Evolutionary conservation across 1,140 invertebrate species (phyloP).

Genomic region (Polyergus mexicanus): DNA sequence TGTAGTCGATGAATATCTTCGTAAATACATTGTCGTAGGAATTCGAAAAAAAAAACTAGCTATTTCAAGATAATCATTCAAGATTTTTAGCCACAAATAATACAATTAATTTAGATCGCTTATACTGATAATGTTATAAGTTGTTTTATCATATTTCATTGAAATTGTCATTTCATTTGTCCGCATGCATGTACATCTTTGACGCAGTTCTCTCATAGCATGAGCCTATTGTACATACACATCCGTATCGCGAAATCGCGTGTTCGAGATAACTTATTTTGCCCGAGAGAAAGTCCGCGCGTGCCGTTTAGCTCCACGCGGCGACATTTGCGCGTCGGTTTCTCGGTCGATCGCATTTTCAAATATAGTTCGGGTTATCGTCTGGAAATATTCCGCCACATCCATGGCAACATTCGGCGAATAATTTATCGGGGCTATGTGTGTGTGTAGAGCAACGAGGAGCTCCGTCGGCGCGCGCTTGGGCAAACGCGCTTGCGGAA

Average conservation of each 20-base stretch:
- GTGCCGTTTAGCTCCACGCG: not conserved
- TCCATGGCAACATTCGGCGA: constrained; percentile 43
- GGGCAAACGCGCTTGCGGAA: constrained; percentile 14
- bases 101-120: not conserved
- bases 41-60: not conserved
- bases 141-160: not conserved
- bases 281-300: not conserved
- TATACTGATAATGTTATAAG: not conserved
- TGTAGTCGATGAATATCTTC: not conserved
- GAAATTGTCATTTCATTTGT: constrained; percentile 10
- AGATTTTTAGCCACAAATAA: not conserved
- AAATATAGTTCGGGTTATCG: constrained; percentile 12
- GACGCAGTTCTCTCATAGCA: not conserved
- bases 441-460: constrained; percentile 40
- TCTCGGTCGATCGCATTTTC: constrained; percentile 57
- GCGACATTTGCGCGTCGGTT: constrained; percentile 28
- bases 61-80: not conserved
- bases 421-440: constrained; percentile 36
- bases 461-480: constrained; percentile 26
- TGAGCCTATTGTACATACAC: not conserved
- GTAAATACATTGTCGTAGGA: not conserved
- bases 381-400: constrained; percentile 32
- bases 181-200: not conserved
- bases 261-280: constrained; percentile 56
- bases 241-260: constrained; percentile 48